A percentile compares a stretch with the other conserved stretches of the same genome.
Conservation (phyloP, 2,113 vertebrate genomes). For the Hippocampus guttulatus region DNA sequence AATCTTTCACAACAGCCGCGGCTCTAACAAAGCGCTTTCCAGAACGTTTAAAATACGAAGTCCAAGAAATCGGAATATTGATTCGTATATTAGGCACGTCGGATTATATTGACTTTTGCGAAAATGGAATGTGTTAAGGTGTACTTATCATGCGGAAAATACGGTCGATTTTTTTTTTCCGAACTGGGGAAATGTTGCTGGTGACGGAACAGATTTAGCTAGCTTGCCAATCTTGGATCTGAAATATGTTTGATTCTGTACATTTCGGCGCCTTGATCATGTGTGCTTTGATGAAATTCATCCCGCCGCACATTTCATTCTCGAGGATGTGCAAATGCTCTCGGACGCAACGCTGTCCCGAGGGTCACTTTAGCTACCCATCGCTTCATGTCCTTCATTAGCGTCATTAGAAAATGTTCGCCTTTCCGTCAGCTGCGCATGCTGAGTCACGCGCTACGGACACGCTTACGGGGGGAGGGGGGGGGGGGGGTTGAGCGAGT, state of each 20-base stretch:
- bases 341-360: conserved; percentile 26
- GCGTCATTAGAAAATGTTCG: conserved; percentile 32
- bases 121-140: too few species aligned
- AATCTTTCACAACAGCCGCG: too few species aligned
- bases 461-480: background rate
- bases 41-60: too few species aligned
- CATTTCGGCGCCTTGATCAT: background rate
- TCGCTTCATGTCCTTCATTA: conserved; percentile 59
- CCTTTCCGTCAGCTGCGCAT: conserved; percentile 41
- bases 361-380: conserved; percentile 46
- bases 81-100: too few species aligned
- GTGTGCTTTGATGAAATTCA: background rate
- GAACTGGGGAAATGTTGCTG: too few species aligned
- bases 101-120: too few species aligned
- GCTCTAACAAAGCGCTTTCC: too few species aligned
- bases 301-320: conserved; percentile 9
- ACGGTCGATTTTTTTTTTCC: too few species aligned
- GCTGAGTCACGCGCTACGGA: background rate
- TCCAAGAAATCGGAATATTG: too few species aligned
- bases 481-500: background rate
- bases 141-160: too few species aligned
- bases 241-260: background rate
- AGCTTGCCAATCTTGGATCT: too few species aligned
- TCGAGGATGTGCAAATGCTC: background rate
- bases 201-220: too few species aligned